Base-by-base conservation (phyloP, 2,888 invertebrate genomes). In the Doris montereyensis region DNA sequence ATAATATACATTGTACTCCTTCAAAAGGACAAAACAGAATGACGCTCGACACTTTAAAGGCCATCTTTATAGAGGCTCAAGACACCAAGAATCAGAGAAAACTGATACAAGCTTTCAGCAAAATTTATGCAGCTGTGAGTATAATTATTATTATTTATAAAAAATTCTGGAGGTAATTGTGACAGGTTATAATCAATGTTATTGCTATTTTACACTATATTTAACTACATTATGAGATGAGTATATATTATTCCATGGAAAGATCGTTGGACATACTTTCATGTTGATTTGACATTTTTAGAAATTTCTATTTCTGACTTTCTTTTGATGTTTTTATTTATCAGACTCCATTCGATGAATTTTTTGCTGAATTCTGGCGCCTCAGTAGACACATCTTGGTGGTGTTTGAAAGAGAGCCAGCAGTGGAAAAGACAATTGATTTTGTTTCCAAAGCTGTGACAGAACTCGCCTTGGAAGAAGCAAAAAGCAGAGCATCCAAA, bases 391-490 rank as follows among this genome's bases (percentile, higher is more conserved):
- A 94, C 76, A 92, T 94, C 30, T 93, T 96, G 87, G 93, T 94
- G 0, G 93, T 94, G 74, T 94, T 94, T 13, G 95, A 95, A 83
- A 93, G 94, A 17, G 94, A 95, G 87, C 93, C 94, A 8, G 93
- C 93, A 86, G 94, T 95, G 0, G 94, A 95, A 85, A 92, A 94
- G 57, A 94, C 94, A 0, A 91, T 96, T 0, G 93, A 94, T 81
- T 96, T 95, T 92, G 94, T 94, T 30, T 94, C 95, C 0, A 94
- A 94, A 82, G 96, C 95, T 90, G 93, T 94, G 70, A 93, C 94
- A 0, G 93, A 94, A 0, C 35, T 81, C 13, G 57, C 80, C 34
- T 0, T 92, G 94, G 30, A 82, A 32, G 57, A 52, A 13, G 35
- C 30, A 1, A 67, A n/a, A 28, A 52, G n/a, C 17, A 78, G 67